These are phyloP conservation scores for Oreotrochilus melanogaster DNA, from an alignment of 2,113 vertebrate species.

Conservation along the genomic window DNA sequence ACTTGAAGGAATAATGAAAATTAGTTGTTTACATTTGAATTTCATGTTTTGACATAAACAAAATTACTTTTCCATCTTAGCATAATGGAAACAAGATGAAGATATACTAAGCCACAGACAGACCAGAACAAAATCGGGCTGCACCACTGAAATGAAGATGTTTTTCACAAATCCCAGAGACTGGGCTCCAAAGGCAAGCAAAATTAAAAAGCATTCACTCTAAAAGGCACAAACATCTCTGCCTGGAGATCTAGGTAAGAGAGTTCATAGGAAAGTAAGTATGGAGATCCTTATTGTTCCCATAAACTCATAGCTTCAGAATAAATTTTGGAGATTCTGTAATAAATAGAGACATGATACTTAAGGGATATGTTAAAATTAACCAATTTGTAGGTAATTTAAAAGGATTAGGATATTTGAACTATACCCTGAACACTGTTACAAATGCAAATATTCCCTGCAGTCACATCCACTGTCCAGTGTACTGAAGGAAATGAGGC, in stretches of 20 bases:
- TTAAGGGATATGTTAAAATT: neutral
- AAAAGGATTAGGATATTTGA: neutral
- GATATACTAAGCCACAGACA: neutral
- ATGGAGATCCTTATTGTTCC: neutral
- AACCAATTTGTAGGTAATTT: neutral
- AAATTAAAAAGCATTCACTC: neutral
- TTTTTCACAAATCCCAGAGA: neutral
- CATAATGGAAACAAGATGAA: neutral
- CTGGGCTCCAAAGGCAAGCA: neutral
- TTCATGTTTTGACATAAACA: neutral
- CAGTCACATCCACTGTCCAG: neutral
- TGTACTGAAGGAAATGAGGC: neutral
- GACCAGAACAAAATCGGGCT: neutral
- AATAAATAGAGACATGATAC: neutral
- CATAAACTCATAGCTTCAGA: neutral
- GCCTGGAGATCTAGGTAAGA: neutral
- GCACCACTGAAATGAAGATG: neutral
- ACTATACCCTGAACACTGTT: neutral
- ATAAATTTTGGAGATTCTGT: neutral
- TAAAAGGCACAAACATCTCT: neutral
- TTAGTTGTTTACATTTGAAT: neutral
- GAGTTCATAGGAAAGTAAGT: neutral
- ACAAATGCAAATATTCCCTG: conserved; percentile 2
- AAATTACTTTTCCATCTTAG: neutral
- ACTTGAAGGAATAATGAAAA: neutral